Evolutionary conservation across 2,113 vertebrate species (phyloP).

Genomic region (Epinephelus fuscoguttatus): DNA sequence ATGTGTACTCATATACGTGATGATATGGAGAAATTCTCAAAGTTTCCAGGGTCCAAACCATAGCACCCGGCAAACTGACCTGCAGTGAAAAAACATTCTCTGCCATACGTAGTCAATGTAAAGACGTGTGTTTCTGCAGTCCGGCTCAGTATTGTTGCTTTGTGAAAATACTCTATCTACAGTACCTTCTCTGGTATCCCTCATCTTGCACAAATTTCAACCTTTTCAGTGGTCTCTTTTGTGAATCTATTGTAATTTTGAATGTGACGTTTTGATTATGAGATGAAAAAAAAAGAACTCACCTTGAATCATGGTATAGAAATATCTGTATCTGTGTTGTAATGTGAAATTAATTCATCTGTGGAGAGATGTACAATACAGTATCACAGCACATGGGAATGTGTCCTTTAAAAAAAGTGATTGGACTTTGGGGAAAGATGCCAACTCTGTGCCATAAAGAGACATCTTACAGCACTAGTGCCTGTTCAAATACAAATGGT

Average conservation of each 20-base stretch:
- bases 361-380: not conserved
- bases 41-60: not conserved
- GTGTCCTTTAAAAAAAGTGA: not conserved
- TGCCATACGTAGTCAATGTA: slow-evolving; percentile 2
- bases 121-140: slow-evolving; percentile 4
- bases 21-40: not conserved
- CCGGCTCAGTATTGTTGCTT: slow-evolving; percentile 27
- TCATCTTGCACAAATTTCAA: slow-evolving; percentile 36
- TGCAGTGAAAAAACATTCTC: not conserved
- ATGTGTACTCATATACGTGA: not conserved
- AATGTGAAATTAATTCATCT: slow-evolving; percentile 27
- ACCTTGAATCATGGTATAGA: slow-evolving; percentile 21
- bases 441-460: slow-evolving; percentile 5
- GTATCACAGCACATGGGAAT: not conserved
- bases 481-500: slow-evolving; percentile 32
- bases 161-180: slow-evolving; percentile 13
- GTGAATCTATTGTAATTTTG: slow-evolving; percentile 36
- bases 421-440: slow-evolving; percentile 10
- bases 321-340: slow-evolving; percentile 47
- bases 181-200: not conserved
- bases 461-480: slow-evolving; percentile 22
- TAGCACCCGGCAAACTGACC: not conserved
- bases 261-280: slow-evolving; percentile 48
- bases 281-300: slow-evolving; percentile 20
- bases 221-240: slow-evolving; percentile 21